These are phyloP conservation scores for Phallusia fumigata DNA, from an alignment of 23 tunicate genomes.

Conservation along the genomic window DNA sequence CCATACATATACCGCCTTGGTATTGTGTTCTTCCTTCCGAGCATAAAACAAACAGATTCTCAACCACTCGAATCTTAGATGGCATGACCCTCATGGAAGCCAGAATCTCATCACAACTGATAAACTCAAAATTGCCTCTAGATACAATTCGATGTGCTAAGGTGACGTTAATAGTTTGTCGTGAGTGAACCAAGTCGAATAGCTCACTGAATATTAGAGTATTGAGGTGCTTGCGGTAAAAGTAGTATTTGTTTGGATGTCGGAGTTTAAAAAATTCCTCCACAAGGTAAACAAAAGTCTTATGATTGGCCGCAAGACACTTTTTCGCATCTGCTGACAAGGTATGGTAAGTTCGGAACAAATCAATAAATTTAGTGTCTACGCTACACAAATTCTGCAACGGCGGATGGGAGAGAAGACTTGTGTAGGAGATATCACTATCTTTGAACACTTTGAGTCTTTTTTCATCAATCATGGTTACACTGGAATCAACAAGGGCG, in stretches of 20 bases:
- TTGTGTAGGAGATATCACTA: too few species aligned
- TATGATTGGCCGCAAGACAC: background rate
- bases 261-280: background rate
- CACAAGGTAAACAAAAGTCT: background rate
- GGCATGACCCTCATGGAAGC: background rate
- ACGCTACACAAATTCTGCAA: background rate
- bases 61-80: background rate
- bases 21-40: background rate
- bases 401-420: background rate
- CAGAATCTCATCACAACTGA: background rate
- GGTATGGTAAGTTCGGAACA: background rate
- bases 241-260: background rate
- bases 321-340: background rate
- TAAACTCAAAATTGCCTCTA: background rate
- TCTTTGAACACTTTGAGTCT: background rate
- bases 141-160: background rate
- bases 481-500: background rate
- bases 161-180: background rate
- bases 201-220: background rate
- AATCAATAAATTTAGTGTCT: background rate
- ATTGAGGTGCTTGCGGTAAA: background rate
- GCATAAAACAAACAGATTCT: background rate
- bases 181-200: background rate
- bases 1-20: background rate
- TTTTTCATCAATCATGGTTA: background rate